Evolutionary conservation across 2,797 vertebrate species (phyloP).

Genomic region (Manis crassicaudata): DNA sequence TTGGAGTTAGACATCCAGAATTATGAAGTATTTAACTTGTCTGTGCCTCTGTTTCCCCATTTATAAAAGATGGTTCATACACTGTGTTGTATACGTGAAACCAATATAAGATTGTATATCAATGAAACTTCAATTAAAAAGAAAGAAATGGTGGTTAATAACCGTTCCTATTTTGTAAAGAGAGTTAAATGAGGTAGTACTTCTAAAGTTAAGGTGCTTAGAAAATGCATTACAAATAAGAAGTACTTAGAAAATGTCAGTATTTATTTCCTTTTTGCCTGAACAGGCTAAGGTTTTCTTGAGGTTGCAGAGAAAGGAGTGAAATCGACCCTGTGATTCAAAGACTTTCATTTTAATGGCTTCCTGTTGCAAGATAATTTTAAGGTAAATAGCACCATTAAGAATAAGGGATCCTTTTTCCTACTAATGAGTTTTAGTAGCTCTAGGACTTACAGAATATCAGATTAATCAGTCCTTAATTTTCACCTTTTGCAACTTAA

Average conservation of each 20-base stretch:
- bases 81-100: no score
- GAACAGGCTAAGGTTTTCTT: constrained; percentile 12
- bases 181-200: constrained; percentile 3
- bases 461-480: not conserved
- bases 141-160: not conserved
- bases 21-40: not conserved
- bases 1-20: not conserved
- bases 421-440: not conserved
- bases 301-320: not conserved
- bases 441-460: not conserved
- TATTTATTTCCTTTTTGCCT: constrained; percentile 6
- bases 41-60: not conserved
- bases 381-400: constrained; percentile 30
- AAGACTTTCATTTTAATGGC: constrained; percentile 18
- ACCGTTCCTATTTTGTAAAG: not conserved
- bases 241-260: not conserved
- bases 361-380: not conserved
- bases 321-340: not conserved
- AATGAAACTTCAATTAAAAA: no score
- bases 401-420: not conserved
- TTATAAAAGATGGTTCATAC: not conserved
- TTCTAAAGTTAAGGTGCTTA: not conserved
- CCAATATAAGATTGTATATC: no score
- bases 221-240: not conserved
- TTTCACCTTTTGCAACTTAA: constrained; percentile 20